Percentiles rank a stretch among this genome's conserved stretches.
Evolutionary conservation across 2,797 vertebrate genomes (phyloP).

Genomic region (Helostoma temminkii): DNA sequence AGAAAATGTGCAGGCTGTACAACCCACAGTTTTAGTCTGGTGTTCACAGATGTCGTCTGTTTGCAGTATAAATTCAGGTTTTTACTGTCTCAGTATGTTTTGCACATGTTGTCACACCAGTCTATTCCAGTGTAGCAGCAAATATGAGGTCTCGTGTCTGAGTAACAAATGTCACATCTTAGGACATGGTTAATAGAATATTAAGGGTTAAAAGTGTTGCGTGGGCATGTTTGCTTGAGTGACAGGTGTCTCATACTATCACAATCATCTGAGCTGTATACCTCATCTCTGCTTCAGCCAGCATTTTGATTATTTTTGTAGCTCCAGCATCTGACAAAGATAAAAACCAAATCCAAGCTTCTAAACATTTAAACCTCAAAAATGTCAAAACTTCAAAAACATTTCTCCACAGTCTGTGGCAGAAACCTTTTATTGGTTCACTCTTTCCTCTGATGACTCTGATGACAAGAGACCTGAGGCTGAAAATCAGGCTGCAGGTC

Average conservation of each 20-base stretch:
- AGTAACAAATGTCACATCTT: too few species aligned
- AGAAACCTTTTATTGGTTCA: background rate
- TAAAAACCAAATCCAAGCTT: constrained; percentile 9
- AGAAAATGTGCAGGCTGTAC: too few species aligned
- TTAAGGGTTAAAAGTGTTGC: background rate
- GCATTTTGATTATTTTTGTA: constrained; percentile 20
- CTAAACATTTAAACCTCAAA: constrained; percentile 44
- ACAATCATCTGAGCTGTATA: constrained; percentile 34
- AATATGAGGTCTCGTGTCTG: too few species aligned
- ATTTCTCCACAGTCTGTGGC: background rate
- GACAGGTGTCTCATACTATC: constrained; percentile 55
- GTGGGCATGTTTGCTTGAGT: constrained; percentile 46
- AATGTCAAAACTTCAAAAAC: constrained; percentile 39
- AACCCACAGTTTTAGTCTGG: too few species aligned
- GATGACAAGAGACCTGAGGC: background rate
- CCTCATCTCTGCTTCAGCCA: background rate
- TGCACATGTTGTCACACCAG: too few species aligned
- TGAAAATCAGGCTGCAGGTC: constrained; percentile 4
- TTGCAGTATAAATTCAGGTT: too few species aligned
- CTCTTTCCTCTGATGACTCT: constrained; percentile 7
- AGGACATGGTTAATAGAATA: background rate
- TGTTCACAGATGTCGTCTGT: too few species aligned
- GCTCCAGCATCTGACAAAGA: constrained; percentile 1
- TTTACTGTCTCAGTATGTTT: too few species aligned
- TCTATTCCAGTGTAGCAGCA: too few species aligned